These are phyloP conservation scores for Xiphophorus hellerii DNA, from an alignment of 2,113 vertebrate species.

Conservation along the genomic window DNA sequence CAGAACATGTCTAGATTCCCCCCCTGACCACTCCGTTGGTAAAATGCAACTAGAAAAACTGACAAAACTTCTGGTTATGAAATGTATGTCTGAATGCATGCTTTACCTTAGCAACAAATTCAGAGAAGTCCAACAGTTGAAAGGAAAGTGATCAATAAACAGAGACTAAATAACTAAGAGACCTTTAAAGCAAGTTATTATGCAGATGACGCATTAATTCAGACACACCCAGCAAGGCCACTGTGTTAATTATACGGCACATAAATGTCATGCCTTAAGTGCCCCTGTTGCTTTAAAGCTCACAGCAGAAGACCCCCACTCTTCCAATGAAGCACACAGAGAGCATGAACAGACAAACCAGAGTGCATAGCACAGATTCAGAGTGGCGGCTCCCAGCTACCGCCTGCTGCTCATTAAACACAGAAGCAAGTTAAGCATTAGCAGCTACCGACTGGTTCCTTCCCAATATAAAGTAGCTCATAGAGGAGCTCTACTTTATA, in stretches of 20 bases:
- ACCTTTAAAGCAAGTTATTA: constrained; percentile 44
- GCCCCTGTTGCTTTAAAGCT: constrained; percentile 55
- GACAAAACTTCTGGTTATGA: background rate
- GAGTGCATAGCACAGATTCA: constrained; percentile 22
- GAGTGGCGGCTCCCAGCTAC: constrained; percentile 47
- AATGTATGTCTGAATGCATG: background rate
- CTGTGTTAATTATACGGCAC: constrained; percentile 69
- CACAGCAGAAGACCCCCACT: constrained; percentile 57
- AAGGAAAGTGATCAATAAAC: background rate
- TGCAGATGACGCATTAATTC: constrained; percentile 15
- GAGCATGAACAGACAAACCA: constrained; percentile 34
- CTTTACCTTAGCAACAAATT: background rate
- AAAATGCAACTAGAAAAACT: background rate
- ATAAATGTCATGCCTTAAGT: constrained; percentile 77
- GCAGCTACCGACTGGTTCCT: constrained; percentile 24
- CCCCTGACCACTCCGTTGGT: background rate
- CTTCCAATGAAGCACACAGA: constrained; percentile 21
- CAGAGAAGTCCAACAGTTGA: background rate
- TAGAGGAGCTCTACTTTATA: no score
- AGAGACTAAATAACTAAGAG: background rate
- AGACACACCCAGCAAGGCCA: constrained; percentile 46
- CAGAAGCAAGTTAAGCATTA: constrained; percentile 38
- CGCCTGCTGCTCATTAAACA: constrained; percentile 54
- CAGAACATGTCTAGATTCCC: no score
- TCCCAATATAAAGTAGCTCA: constrained; percentile 27